Conservation (phyloP, 2,113 vertebrate species). For the Megaceryle maxima region DNA sequence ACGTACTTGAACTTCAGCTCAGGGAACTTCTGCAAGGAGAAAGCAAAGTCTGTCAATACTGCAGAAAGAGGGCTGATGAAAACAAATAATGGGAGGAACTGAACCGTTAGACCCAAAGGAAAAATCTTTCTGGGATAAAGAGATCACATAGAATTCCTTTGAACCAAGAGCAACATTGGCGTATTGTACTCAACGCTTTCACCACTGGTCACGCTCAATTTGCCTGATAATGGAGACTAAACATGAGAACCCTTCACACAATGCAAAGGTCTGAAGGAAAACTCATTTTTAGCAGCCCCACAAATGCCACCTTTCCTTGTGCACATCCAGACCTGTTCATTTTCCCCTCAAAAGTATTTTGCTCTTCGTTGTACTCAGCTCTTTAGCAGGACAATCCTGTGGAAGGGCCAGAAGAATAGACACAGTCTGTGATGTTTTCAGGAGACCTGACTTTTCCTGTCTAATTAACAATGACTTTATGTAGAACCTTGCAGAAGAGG, state of each 20-base stretch:
- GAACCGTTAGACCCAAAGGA: neutral
- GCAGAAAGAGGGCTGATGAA: neutral
- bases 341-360: neutral
- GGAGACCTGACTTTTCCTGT: neutral
- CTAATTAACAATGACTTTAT: neutral
- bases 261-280: neutral
- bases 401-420: neutral
- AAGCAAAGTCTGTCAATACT: neutral
- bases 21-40: constrained; percentile 89
- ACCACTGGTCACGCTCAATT: neutral
- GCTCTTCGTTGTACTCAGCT: neutral
- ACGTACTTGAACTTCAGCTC: constrained; percentile 98
- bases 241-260: neutral
- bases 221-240: neutral
- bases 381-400: neutral
- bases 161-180: neutral
- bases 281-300: neutral
- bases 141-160: neutral
- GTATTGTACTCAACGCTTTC: neutral
- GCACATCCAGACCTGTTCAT: neutral
- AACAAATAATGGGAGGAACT: neutral
- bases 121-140: neutral
- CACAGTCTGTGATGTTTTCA: neutral
- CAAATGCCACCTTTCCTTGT: neutral
- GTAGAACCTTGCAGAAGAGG: neutral